These are phyloP conservation scores for Entomobrya proxima DNA, from an alignment of 2,888 invertebrate genomes.

Conservation along the genomic window DNA sequence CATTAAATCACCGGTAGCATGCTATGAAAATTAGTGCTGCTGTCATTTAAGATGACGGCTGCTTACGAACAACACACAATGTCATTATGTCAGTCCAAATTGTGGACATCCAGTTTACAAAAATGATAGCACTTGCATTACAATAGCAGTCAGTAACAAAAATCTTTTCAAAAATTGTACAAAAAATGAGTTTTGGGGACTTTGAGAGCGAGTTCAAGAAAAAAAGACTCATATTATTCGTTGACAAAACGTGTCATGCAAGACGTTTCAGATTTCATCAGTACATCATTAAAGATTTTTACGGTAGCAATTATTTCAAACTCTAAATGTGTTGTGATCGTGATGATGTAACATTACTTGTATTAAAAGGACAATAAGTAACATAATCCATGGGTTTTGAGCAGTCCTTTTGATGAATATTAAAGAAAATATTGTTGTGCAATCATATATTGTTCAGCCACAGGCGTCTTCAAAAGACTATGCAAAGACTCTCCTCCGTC, in stretches of 20 bases:
- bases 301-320: constrained; percentile 18
- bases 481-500: too few species aligned
- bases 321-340: neutral
- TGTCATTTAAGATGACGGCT: too few species aligned
- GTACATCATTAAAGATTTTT: constrained; percentile 10
- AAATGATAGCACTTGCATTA: too few species aligned
- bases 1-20: neutral
- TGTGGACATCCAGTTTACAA: too few species aligned
- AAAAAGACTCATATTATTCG: neutral
- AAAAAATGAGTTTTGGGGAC: too few species aligned
- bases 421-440: neutral
- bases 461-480: too few species aligned
- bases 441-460: too few species aligned
- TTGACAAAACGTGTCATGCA: constrained; percentile 18
- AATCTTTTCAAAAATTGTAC: constrained; percentile 22
- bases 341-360: neutral
- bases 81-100: too few species aligned
- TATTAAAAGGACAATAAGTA: neutral
- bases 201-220: constrained; percentile 57
- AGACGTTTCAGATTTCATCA: constrained; percentile 35
- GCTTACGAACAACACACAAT: neutral
- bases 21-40: neutral
- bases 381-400: neutral
- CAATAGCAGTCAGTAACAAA: too few species aligned
- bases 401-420: neutral